These are phyloP conservation scores for Drosophila lacteicornis DNA, from an alignment of 1,140 invertebrate species.

Conservation along the genomic window DNA sequence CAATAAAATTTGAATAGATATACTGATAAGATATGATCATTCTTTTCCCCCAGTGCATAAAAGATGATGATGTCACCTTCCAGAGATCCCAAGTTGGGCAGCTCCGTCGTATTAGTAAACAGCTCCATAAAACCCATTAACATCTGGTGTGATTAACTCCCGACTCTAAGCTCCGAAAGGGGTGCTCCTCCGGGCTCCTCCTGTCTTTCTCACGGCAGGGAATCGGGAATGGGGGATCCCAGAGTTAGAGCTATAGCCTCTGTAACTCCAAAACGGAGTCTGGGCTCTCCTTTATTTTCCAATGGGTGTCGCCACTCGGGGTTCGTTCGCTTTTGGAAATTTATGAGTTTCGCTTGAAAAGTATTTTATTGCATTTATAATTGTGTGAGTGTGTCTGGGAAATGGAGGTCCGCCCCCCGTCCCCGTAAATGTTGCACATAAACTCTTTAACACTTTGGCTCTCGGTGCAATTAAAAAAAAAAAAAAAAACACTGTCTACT, in stretches of 20 bases:
- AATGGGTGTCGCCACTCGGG: constrained; percentile 63
- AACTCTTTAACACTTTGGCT: constrained; percentile 84
- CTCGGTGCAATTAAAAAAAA: constrained; percentile 78
- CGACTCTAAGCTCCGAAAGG: constrained; percentile 56
- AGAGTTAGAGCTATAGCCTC: constrained; percentile 19
- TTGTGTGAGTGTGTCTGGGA: constrained; percentile 76
- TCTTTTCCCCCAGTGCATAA: constrained; percentile 12
- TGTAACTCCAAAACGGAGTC: constrained; percentile 21
- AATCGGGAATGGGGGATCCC: constrained; percentile 34
- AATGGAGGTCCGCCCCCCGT: constrained; percentile 52
- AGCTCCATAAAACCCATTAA: constrained; percentile 83
- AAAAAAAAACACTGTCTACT: constrained; percentile 53
- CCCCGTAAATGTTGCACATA: constrained; percentile 82
- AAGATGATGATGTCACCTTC: constrained; percentile 77
- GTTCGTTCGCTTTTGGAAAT: constrained; percentile 79
- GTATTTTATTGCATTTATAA: constrained; percentile 84
- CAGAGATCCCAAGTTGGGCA: not conserved
- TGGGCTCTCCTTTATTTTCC: constrained; percentile 16
- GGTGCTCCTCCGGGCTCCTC: constrained; percentile 49
- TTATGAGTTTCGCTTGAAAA: constrained; percentile 84
- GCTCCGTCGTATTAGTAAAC: constrained; percentile 59
- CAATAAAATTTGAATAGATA: not conserved
- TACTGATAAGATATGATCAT: too few relatives aligned
- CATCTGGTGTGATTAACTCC: constrained; percentile 84
- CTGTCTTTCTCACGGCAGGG: constrained; percentile 72